These are phyloP conservation scores for Tyrannus savana DNA, from an alignment of 2,113 vertebrate species.

Conservation along the genomic window DNA sequence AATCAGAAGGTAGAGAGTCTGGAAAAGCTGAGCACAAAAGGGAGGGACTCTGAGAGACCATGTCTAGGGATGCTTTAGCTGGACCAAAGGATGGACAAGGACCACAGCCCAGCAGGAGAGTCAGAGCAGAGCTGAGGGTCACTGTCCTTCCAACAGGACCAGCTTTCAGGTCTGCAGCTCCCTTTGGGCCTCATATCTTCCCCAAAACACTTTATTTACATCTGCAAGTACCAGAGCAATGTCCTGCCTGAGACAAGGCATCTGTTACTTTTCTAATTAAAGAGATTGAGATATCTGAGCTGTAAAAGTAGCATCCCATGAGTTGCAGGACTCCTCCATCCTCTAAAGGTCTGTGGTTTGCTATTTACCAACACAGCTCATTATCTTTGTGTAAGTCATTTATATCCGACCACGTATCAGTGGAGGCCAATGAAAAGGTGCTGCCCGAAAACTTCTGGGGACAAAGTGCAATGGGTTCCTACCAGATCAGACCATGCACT, in stretches of 20 bases:
- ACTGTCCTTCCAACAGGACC: background rate
- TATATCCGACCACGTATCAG: background rate
- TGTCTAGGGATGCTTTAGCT: background rate
- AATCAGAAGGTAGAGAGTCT: background rate
- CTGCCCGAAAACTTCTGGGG: background rate
- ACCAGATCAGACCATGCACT: background rate
- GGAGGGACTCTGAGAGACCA: fast-evolving
- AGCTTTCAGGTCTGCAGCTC: background rate
- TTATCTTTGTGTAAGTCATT: background rate
- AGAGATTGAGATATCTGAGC: background rate
- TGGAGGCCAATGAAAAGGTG: background rate
- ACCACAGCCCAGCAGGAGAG: background rate
- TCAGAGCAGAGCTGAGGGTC: background rate
- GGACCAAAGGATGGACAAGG: background rate
- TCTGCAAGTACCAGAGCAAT: background rate
- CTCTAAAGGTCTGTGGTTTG: background rate
- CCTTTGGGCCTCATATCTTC: background rate
- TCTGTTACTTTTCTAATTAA: background rate
- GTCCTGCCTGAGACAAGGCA: background rate
- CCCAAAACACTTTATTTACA: background rate
- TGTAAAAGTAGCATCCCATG: background rate
- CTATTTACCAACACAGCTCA: fast-evolving
- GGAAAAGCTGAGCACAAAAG: background rate
- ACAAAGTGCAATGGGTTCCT: background rate
- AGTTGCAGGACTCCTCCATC: background rate